Evolutionary conservation across 1,140 invertebrate genomes (phyloP).

Genomic region (Parapsyche elsis): DNA sequence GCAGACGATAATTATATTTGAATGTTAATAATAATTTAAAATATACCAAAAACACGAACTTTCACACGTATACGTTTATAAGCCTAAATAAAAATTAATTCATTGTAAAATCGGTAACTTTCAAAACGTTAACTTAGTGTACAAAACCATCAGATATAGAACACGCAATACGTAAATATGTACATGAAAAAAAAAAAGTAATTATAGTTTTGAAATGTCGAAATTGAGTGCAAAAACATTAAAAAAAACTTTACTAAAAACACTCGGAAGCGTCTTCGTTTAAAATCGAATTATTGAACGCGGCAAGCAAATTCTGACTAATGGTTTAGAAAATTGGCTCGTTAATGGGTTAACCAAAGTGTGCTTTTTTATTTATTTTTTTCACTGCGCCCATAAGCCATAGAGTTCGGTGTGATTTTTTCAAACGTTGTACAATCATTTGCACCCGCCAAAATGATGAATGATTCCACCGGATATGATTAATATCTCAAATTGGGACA

Average conservation of each 20-base stretch:
- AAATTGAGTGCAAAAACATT: too few relatives aligned
- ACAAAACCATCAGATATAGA: too few relatives aligned
- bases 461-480: constrained; percentile 41
- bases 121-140: too few relatives aligned
- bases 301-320: constrained; percentile 36
- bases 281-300: constrained; percentile 28
- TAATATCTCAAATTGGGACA: constrained; percentile 43
- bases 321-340: constrained; percentile 46
- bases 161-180: too few relatives aligned
- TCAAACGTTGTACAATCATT: constrained; percentile 37
- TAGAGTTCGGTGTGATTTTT: constrained; percentile 26
- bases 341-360: constrained; percentile 40
- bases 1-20: too few relatives aligned
- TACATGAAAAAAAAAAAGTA: too few relatives aligned
- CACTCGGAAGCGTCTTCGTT: background rate
- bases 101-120: too few relatives aligned
- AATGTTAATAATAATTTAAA: too few relatives aligned
- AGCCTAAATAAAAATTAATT: too few relatives aligned
- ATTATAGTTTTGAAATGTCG: background rate
- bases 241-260: too few relatives aligned
- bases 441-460: constrained; percentile 42
- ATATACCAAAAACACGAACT: too few relatives aligned
- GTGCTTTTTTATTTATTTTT: background rate
- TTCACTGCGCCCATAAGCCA: background rate
- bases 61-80: too few relatives aligned